Percentiles rank a stretch among this genome's conserved stretches.
phyloP scores from a whole-genome alignment of 2,797 vertebrate genomes.

The Zalophus californianus region DNA sequence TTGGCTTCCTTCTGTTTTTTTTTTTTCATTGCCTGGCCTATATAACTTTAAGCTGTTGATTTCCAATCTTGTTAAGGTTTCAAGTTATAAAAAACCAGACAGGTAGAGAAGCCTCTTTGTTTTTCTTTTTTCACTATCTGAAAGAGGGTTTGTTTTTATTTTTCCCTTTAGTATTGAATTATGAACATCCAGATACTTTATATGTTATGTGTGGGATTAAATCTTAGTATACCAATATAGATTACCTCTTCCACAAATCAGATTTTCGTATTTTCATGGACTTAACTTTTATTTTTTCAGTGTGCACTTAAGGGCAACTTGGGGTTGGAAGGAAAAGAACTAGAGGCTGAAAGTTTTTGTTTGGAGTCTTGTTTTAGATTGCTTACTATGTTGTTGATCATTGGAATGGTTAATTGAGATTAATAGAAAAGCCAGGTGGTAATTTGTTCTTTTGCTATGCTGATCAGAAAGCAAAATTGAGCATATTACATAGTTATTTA shows the following conservation, averaged over 20 bases:
- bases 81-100: constrained; percentile 19
- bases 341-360: not conserved
- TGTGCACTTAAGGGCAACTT: not conserved
- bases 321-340: not conserved
- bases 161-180: constrained; percentile 56
- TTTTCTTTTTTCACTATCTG: not conserved
- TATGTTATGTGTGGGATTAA: not conserved
- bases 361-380: constrained; percentile 16
- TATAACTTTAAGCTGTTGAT: not conserved
- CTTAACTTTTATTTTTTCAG: constrained; percentile 23
- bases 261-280: constrained; percentile 39
- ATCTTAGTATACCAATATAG: not conserved
- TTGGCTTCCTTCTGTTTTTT: constrained; percentile 1
- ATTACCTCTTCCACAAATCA: constrained; percentile 1
- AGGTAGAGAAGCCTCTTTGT: not conserved
- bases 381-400: not conserved
- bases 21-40: not conserved
- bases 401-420: not conserved
- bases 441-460: constrained; percentile 2
- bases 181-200: not conserved
- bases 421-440: not conserved
- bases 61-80: constrained; percentile 20
- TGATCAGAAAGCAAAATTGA: constrained; percentile 18
- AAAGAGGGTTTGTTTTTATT: constrained; percentile 2
- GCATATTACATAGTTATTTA: not conserved